Base-by-base conservation (phyloP, 2,888 invertebrate genomes). In the Hirudinaria manillensis region DNA sequence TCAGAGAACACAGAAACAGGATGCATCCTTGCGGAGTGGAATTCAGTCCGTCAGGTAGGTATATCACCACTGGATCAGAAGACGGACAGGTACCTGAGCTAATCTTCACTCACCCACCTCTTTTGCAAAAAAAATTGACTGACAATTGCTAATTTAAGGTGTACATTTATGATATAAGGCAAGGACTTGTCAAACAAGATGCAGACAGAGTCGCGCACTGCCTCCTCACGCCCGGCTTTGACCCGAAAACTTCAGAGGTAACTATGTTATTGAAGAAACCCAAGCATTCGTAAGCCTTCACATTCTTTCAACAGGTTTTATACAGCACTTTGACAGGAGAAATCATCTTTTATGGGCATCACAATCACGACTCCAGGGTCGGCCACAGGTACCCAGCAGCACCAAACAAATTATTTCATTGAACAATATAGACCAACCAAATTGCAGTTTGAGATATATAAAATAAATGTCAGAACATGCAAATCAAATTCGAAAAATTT, bases 1-100 rank as follows among this genome's bases (percentile, higher is more conserved):
- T 82, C 79, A 83, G 83, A 74, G 84, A 83, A 27, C 85, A 85
- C 76, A 71, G 78, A 45, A 84, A 84, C 78, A 80, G 84, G 51
- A 36, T 72, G 2, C 81, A 82, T 77, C 81, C 82, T 0, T 85
- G 85, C 80, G 82, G 83, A 19, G 75, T 83, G 27, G 79, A 81
- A 19, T 81, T 85, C 77, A 84, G 84, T 79, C 83, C 85, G 0
- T 85, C 85, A 81, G 83, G 83, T 29, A 80, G 82, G 74, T 85
- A 81, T 77, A 79, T 85, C 27, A 83, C 83, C 6, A 81, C 84
- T 21, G 85, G 85, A 7, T 83, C 85, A 0, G 85, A 85, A 76
- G 84, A 85, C 76, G 83, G 82, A 81, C 80, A 79, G 45, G 84
- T 84, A 45, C 6, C 45, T 16, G 1, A 16, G 16, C 45, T 7